Evolutionary conservation across 2,797 vertebrate genomes (phyloP).

Genomic region (Limosa lapponica): DNA sequence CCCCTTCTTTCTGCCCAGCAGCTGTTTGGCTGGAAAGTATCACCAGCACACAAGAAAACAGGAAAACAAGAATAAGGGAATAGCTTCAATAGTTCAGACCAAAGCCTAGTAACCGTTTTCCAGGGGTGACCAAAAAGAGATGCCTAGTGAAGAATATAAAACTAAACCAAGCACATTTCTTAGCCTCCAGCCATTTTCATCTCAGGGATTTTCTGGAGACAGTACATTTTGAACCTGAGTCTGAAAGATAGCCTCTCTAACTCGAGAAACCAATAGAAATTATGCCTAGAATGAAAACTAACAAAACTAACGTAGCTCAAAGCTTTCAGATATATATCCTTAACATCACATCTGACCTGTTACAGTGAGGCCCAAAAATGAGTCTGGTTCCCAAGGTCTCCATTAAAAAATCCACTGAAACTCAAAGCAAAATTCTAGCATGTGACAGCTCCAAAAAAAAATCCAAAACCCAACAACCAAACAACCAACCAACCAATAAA

Average conservation of each 20-base stretch:
- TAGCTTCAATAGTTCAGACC: neutral
- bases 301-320: neutral
- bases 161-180: neutral
- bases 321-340: neutral
- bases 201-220: neutral
- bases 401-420: neutral
- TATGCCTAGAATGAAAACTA: neutral
- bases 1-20: neutral
- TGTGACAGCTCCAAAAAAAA: fast-evolving
- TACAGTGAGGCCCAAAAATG: neutral
- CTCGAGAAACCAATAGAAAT: neutral
- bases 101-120: neutral
- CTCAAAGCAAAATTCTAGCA: neutral
- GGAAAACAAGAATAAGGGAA: neutral
- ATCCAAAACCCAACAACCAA: neutral
- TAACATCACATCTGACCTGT: neutral
- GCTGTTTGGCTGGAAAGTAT: neutral
- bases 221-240: neutral
- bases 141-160: neutral
- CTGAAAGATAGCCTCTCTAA: neutral
- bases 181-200: neutral
- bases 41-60: neutral
- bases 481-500: neutral
- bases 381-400: neutral
- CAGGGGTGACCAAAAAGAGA: neutral